Evolutionary conservation across 2,888 invertebrate genomes (phyloP).

Genomic region (Patella pellucida): DNA sequence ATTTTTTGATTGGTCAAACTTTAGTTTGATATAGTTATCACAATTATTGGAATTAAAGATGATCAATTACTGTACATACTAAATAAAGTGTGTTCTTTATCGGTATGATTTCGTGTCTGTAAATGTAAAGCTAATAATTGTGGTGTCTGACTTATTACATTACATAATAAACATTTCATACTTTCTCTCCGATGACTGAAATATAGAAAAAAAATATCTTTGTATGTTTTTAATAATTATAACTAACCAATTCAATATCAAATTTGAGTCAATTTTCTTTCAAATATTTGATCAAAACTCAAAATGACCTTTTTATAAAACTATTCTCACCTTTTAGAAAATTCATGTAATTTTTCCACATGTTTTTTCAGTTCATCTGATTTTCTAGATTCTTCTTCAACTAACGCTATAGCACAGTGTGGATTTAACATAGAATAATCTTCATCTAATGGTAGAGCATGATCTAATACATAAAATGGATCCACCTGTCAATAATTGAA

Average conservation of each 20-base stretch:
- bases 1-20: too few species aligned
- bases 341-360: constrained; percentile 35
- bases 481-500: constrained; percentile 33
- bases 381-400: constrained; percentile 25
- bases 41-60: too few species aligned
- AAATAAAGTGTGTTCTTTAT: constrained; percentile 40
- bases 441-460: constrained; percentile 38
- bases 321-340: constrained; percentile 41
- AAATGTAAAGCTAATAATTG: constrained; percentile 56
- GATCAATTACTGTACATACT: constrained; percentile 16
- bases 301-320: too few species aligned
- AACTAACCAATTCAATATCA: not conserved
- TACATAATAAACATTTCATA: constrained; percentile 54
- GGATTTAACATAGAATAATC: constrained; percentile 43
- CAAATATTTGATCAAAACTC: too few species aligned
- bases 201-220: constrained; percentile 16
- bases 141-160: constrained; percentile 45
- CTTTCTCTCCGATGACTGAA: constrained; percentile 45
- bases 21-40: too few species aligned
- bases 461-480: constrained; percentile 45
- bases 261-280: too few species aligned
- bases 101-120: constrained; percentile 49
- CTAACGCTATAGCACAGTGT: constrained; percentile 41
- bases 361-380: constrained; percentile 35
- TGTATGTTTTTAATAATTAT: not conserved